A percentile compares a stretch with the other conserved stretches of the same genome.
phyloP scores from a whole-genome alignment of 2,888 invertebrate genomes.

The Epirrhoe alternata region DNA sequence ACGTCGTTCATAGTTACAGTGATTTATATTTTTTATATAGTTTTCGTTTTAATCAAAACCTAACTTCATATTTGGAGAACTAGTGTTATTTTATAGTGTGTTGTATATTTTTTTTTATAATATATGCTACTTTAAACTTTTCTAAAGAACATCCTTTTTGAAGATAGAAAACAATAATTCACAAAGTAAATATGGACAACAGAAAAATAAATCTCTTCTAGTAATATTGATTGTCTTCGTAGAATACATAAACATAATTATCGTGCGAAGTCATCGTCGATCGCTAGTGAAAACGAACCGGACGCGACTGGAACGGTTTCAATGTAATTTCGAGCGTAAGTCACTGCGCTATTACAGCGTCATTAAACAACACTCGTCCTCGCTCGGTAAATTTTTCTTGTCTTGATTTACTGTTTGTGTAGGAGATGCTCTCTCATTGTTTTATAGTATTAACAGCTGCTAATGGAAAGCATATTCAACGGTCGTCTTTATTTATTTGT shows the following conservation, averaged over 20 bases:
- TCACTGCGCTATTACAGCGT: slow-evolving; percentile 39
- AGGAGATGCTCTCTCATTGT: slow-evolving; percentile 27
- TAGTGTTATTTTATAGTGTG: too few species aligned
- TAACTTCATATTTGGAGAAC: too few species aligned
- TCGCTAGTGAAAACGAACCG: slow-evolving; percentile 47
- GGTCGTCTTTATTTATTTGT: too few species aligned
- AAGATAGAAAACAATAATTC: too few species aligned
- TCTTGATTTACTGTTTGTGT: slow-evolving; percentile 31
- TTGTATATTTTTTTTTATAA: too few species aligned
- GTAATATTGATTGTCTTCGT: neutral
- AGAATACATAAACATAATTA: neutral
- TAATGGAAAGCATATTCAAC: neutral
- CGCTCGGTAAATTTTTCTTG: slow-evolving; percentile 36
- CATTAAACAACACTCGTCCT: slow-evolving; percentile 40
- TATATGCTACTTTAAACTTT: too few species aligned
- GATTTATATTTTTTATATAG: too few species aligned
- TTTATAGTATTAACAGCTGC: slow-evolving; percentile 17
- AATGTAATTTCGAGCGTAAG: slow-evolving; percentile 49
- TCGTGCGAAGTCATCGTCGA: neutral
- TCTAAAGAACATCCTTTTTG: too few species aligned
- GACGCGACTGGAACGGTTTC: slow-evolving; percentile 51
- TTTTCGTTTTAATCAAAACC: too few species aligned
- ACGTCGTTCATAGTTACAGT: neutral
- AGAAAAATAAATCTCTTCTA: too few species aligned
- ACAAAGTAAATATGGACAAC: too few species aligned